A percentile compares a stretch with the other conserved stretches of the same genome.
Conservation (phyloP, 2,888 invertebrate genomes). For the Ferrisia virgata region DNA sequence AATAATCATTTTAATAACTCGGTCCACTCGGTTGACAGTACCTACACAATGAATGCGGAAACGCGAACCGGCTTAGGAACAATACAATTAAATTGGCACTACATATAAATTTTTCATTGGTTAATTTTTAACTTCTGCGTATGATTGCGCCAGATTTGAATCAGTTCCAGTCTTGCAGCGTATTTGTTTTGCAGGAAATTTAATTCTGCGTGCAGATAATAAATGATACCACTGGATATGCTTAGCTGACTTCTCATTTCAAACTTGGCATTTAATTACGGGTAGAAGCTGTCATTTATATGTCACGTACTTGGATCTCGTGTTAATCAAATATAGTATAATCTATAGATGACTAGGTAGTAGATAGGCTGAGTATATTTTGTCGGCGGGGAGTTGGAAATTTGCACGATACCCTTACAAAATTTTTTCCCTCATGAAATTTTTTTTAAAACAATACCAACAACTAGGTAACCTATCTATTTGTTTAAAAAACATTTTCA, state of each 20-base stretch:
- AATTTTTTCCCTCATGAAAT: neutral
- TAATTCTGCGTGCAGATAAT: slow-evolving; percentile 37
- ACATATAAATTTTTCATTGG: slow-evolving; percentile 11
- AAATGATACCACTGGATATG: slow-evolving; percentile 25
- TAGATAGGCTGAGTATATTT: too few species aligned
- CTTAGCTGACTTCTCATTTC: slow-evolving; percentile 22
- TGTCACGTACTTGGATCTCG: slow-evolving; percentile 2
- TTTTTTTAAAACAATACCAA: neutral
- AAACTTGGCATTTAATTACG: slow-evolving; percentile 28
- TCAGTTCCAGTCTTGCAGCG: neutral
- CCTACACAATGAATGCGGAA: slow-evolving; percentile 9
- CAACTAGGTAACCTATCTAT: too few species aligned
- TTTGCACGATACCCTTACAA: neutral
- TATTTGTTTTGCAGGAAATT: slow-evolving; percentile 23
- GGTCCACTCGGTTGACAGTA: neutral
- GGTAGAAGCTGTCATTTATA: slow-evolving; percentile 27
- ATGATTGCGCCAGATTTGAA: slow-evolving; percentile 26
- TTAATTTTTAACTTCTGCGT: slow-evolving; percentile 1
- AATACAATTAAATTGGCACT: slow-evolving; percentile 29
- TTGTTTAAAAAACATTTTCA: neutral
- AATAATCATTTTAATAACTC: slow-evolving; percentile 5
- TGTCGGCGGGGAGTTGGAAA: neutral
- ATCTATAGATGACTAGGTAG: neutral
- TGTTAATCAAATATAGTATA: neutral
- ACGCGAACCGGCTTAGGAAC: neutral